A percentile compares a stretch with the other conserved stretches of the same genome.
These are phyloP conservation scores for Mythimna ferrago DNA, from an alignment of 2,888 invertebrate species.

Conservation along the genomic window DNA sequence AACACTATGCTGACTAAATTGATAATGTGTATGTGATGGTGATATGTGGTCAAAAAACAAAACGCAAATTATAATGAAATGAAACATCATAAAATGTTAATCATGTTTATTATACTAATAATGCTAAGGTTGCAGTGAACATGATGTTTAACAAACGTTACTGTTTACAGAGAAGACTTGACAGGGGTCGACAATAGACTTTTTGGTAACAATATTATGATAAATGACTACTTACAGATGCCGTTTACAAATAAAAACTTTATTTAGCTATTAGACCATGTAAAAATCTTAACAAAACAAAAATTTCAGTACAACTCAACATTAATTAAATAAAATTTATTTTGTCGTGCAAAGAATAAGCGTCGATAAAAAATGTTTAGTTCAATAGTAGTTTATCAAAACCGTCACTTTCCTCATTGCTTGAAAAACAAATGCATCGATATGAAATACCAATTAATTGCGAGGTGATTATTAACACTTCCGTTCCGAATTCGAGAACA, in stretches of 20 bases:
- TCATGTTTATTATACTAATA: constrained; percentile 87
- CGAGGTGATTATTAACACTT: constrained; percentile 70
- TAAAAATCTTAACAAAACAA: constrained; percentile 78
- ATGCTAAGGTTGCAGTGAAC: constrained; percentile 85
- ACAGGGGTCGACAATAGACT: constrained; percentile 79
- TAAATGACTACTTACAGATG: constrained; percentile 73
- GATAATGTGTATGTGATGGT: background rate
- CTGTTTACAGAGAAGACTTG: constrained; percentile 72
- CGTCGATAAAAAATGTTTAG: constrained; percentile 58
- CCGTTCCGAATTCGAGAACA: constrained; percentile 62
- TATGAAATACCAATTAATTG: constrained; percentile 71
- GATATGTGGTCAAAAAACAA: background rate
- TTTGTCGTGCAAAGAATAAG: constrained; percentile 70
- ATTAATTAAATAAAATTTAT: constrained; percentile 72
- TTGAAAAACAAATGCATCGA: constrained; percentile 66
- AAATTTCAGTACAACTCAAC: constrained; percentile 75
- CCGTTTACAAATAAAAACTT: constrained; percentile 70
- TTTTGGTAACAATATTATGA: constrained; percentile 83
- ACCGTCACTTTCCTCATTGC: constrained; percentile 69
- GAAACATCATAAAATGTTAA: constrained; percentile 77
- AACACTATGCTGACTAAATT: too few species aligned
- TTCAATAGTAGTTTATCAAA: constrained; percentile 70
- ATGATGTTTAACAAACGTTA: constrained; percentile 77
- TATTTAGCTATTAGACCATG: constrained; percentile 64
- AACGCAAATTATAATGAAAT: constrained; percentile 52